Evolutionary conservation across 2,113 vertebrate genomes (phyloP).

Genomic region (Zootoca vivipara): DNA sequence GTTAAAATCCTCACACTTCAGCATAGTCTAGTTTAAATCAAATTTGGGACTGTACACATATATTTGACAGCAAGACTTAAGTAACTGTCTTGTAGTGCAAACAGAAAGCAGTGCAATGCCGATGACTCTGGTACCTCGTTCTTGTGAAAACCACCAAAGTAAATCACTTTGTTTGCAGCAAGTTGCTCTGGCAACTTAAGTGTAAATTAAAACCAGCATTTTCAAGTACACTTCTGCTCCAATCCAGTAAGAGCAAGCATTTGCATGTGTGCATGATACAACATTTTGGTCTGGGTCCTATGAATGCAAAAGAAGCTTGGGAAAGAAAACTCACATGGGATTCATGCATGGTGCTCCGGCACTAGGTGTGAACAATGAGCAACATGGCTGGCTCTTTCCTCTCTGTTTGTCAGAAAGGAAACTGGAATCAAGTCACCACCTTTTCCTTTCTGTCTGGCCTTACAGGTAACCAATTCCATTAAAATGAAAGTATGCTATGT

Average conservation of each 20-base stretch:
- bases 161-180: conserved; percentile 37
- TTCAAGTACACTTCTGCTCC: not conserved
- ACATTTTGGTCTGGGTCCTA: not conserved
- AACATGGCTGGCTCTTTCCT: not conserved
- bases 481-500: not conserved
- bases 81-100: conserved; percentile 51
- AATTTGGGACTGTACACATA: not conserved
- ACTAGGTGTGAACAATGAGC: not conserved
- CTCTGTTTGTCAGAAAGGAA: not conserved
- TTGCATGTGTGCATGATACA: not conserved
- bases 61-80: conserved; percentile 19
- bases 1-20: not conserved
- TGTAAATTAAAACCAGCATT: conserved; percentile 38
- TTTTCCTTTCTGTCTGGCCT: not conserved
- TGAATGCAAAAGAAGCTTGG: not conserved
- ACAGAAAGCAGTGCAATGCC: conserved; percentile 41
- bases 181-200: conserved; percentile 40
- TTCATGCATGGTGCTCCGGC: not conserved
- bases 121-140: conserved; percentile 30
- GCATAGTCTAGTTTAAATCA: conserved; percentile 4
- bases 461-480: not conserved
- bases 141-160: conserved; percentile 42
- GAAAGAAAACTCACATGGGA: not conserved
- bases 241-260: not conserved
- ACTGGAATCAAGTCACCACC: conserved; percentile 1